These are phyloP conservation scores for Plecotus auritus DNA, from an alignment of 2,113 vertebrate genomes.

Conservation along the genomic window DNA sequence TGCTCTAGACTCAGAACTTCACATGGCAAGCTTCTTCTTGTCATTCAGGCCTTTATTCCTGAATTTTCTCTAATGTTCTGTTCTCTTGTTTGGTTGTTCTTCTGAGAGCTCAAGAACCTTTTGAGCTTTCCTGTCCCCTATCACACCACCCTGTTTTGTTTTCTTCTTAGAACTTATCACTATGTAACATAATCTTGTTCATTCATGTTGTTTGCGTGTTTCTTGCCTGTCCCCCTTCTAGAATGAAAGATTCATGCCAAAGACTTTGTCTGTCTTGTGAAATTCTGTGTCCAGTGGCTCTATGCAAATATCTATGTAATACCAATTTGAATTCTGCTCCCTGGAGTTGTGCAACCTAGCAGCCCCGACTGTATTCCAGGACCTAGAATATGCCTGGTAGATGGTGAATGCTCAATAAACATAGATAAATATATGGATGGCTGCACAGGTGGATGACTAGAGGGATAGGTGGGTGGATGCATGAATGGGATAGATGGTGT, in stretches of 20 bases:
- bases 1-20: neutral
- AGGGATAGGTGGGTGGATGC: neutral
- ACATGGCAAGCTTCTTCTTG: neutral
- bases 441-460: neutral
- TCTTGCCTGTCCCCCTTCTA: neutral
- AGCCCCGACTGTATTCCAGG: neutral
- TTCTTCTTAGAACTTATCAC: neutral
- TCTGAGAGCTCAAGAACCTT: slow-evolving; percentile 63
- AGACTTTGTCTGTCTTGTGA: neutral
- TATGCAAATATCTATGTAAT: neutral
- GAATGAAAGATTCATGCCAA: neutral
- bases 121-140: neutral
- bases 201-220: neutral
- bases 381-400: neutral
- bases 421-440: neutral
- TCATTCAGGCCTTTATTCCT: neutral
- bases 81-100: slow-evolving; percentile 58
- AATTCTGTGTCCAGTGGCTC: neutral
- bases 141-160: neutral
- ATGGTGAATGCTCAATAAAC: neutral
- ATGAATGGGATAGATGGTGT: neutral
- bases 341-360: neutral
- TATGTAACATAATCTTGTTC: neutral
- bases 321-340: neutral
- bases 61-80: slow-evolving; percentile 72